These are phyloP conservation scores for Chouioia cunea DNA, from an alignment of 2,888 invertebrate species.

Conservation along the genomic window DNA sequence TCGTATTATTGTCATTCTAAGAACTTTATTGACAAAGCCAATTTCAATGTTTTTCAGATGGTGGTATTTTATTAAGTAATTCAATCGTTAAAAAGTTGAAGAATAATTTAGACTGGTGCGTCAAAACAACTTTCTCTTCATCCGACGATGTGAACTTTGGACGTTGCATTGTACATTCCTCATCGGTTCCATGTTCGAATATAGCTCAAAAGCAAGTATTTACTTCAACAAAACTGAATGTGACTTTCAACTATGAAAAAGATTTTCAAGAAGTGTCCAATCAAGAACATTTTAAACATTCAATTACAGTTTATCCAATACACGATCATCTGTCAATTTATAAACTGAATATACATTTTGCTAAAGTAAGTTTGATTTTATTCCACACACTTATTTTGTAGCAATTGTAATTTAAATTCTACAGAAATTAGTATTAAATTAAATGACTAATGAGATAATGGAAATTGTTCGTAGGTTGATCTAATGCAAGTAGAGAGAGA, in stretches of 20 bases:
- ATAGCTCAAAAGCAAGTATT: constrained; percentile 70
- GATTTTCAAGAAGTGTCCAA: constrained; percentile 66
- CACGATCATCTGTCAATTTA: constrained; percentile 75
- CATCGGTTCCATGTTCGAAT: constrained; percentile 74
- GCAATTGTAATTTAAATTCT: background rate
- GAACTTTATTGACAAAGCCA: background rate
- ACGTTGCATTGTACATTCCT: constrained; percentile 83
- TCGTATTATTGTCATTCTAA: constrained; percentile 1
- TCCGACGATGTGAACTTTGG: constrained; percentile 90
- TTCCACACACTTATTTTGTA: background rate
- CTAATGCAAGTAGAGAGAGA: constrained; percentile 63
- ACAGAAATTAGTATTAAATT: constrained; percentile 1
- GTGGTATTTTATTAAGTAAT: constrained; percentile 90
- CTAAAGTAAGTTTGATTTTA: constrained; percentile 71
- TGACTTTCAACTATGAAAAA: constrained; percentile 65
- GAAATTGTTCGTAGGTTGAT: constrained; percentile 62
- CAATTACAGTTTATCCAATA: constrained; percentile 78
- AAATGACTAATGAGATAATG: constrained; percentile 3
- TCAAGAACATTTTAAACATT: constrained; percentile 70
- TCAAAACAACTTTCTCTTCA: constrained; percentile 85
- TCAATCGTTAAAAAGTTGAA: constrained; percentile 85
- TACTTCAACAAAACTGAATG: constrained; percentile 52
- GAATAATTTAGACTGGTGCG: constrained; percentile 88
- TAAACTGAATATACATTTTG: constrained; percentile 80
- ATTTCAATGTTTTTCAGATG: constrained; percentile 72